These are phyloP conservation scores for Limanda limanda DNA, from an alignment of 2,113 vertebrate species.

Conservation along the genomic window DNA sequence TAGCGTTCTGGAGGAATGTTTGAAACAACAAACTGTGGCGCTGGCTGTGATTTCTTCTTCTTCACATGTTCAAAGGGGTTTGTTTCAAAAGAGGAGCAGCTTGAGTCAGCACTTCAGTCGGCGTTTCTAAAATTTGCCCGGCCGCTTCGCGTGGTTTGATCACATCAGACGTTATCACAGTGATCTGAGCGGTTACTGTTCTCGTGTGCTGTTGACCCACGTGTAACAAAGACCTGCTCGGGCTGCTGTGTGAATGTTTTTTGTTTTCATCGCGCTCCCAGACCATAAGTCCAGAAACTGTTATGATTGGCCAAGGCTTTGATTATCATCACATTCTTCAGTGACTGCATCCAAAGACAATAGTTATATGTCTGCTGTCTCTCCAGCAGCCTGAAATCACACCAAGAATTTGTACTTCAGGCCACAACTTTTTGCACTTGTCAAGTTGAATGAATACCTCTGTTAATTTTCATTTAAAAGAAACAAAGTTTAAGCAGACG, in stretches of 20 bases:
- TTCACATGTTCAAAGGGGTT: constrained; percentile 64
- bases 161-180: constrained; percentile 61
- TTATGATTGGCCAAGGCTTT: constrained; percentile 56
- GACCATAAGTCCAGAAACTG: constrained; percentile 55
- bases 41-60: constrained; percentile 65
- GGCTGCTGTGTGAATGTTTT: constrained; percentile 58
- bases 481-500: constrained; percentile 22
- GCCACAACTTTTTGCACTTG: constrained; percentile 50
- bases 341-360: constrained; percentile 59
- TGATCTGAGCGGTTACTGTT: constrained; percentile 51
- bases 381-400: constrained; percentile 53
- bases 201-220: constrained; percentile 53
- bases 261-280: constrained; percentile 59
- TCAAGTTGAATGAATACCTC: constrained; percentile 51
- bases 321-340: constrained; percentile 62
- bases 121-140: constrained; percentile 54
- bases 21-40: constrained; percentile 76
- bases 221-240: constrained; percentile 31
- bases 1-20: constrained; percentile 76
- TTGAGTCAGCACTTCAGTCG: constrained; percentile 60
- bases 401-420: constrained; percentile 53
- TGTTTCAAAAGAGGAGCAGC: constrained; percentile 45
- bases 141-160: constrained; percentile 49
- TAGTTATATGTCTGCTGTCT: constrained; percentile 60
- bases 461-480: constrained; percentile 54